Base-by-base conservation (phyloP, 2,113 vertebrate genomes). In the Oreochromis niloticus region DNA sequence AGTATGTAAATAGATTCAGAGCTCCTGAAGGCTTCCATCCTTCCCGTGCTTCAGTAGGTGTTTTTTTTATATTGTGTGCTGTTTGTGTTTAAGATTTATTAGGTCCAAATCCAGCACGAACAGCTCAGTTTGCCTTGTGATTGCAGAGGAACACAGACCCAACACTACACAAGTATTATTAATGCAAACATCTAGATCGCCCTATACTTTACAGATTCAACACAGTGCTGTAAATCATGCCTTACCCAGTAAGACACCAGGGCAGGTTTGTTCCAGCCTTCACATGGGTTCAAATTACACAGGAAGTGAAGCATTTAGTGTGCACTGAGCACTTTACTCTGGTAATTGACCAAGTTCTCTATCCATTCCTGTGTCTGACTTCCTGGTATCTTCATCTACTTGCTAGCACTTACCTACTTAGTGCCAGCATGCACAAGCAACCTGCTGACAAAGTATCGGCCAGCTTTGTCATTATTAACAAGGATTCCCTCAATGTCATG, bases 211-310 rank as follows among this genome's bases (percentile, higher is more conserved):
- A 30, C 22, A 30, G 24, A 32, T 30, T 75, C 71, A 30, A 75
- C 41, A 30, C 9, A 48, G 43, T 48, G 27, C 4, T 75, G 24
- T 50, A 48, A 73, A 46, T 73, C 41, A 30, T 24, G 13, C 41
- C 2, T 46, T 17, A 14, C 5, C 7, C 5, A 3, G 8, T 1
- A 48, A 48, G 43, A 17, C 14, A 0, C 41, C 13, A 0, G 13
- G 68, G 24, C 71, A 75, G 71, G 24, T 73, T 10, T 1, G 5
- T 73, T 73, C 17, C 6, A 75, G 43, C 71, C 22, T 75, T 75
- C 14, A 30, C 41, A 32, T 75, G 9, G 43, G 43, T 48, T 75
- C 14, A 75, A 48, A 75, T 48, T 48, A 30, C 24, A 48, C 0
- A 30, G 71, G 43, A 75, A 30, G 43, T 7, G 14, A 75, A 48